A percentile compares a stretch with the other conserved stretches of the same genome.
These are phyloP conservation scores for Aspidapion aeneum DNA, from an alignment of 2,888 invertebrate genomes.

Conservation along the genomic window DNA sequence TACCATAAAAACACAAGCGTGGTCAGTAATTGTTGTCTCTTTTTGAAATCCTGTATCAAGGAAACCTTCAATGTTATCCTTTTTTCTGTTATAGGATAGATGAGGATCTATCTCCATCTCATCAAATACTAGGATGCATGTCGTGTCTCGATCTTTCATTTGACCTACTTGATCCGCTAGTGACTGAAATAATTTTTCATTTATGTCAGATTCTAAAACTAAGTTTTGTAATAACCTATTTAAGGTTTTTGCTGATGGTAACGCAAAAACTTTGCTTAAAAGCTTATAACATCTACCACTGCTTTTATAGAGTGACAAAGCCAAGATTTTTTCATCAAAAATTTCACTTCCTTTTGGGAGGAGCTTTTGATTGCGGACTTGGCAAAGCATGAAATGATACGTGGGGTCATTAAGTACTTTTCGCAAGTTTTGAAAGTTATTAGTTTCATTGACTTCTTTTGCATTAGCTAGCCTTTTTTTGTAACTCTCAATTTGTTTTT, in stretches of 20 bases:
- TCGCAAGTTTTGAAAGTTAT: not conserved
- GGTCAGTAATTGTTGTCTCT: slow-evolving; percentile 27
- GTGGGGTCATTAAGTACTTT: slow-evolving; percentile 14
- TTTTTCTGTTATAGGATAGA: slow-evolving; percentile 22
- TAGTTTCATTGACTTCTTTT: slow-evolving; percentile 4
- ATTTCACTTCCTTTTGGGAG: slow-evolving; percentile 25
- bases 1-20: slow-evolving; percentile 32
- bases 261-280: slow-evolving; percentile 26
- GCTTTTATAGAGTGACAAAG: slow-evolving; percentile 25
- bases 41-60: slow-evolving; percentile 22
- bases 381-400: slow-evolving; percentile 16
- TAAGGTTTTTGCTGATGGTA: slow-evolving; percentile 26
- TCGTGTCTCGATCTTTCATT: slow-evolving; percentile 21
- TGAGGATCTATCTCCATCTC: slow-evolving; percentile 24
- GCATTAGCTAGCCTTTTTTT: slow-evolving; percentile 9
- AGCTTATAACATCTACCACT: slow-evolving; percentile 23
- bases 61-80: slow-evolving; percentile 23
- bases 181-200: slow-evolving; percentile 21
- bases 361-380: slow-evolving; percentile 17
- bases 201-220: slow-evolving; percentile 24
- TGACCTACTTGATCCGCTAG: slow-evolving; percentile 16
- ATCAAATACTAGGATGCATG: slow-evolving; percentile 28
- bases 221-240: slow-evolving; percentile 19
- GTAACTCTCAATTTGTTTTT: slow-evolving; percentile 3
- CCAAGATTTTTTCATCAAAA: slow-evolving; percentile 27